Evolutionary conservation across 2,888 invertebrate species (phyloP), one percentile per base, ranked within the genome.

Genomic region (Bimastos eiseni): DNA sequence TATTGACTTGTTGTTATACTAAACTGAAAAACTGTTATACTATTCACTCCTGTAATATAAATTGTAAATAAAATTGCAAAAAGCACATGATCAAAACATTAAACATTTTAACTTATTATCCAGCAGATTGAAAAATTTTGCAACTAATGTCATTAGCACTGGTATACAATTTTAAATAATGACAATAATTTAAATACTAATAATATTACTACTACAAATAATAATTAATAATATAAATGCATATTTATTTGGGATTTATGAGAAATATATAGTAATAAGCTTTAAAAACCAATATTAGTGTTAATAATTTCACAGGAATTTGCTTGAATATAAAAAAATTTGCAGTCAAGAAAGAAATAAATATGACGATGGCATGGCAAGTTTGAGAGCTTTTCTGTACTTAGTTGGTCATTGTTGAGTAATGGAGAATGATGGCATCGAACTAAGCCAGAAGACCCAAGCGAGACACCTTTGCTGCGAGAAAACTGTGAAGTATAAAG

Each of bases 401-500:
- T 70, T n/a, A 2, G 70, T 70, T n/a, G 49, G 49, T 49, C 49
- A 84, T 19, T 84, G 86, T 36, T 17, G n/a, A n/a, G 13, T n/a
- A 17, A 84, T 34, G n/a, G 34, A 2, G 37, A 33, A 0, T 15
- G 37, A 34, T 19, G 17, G 34, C 84, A n/a, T 34, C 21, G 5
- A 41, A 37, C 91, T 89, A 96, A 34, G 96, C 96, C 91, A 96
- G 94, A 55, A 97, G 95, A 91, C 97, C 98, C 93, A 99, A 96
- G 93, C 98, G 97, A 95, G 98, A 98, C 91, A 99, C 98, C 96
- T 99, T 99, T 93, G 99, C 98, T 84, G 99, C 99, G 91, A 99
- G 96, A 95, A 99, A 97, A 94, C 99, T 99, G 96, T 99, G 99
- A 90, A 99, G 96, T 92, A 99, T 98, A 96, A 99, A 99, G 92